Evolutionary conservation across 2,113 vertebrate genomes (phyloP).

Genomic region (Melanostigma gelatinosum): DNA sequence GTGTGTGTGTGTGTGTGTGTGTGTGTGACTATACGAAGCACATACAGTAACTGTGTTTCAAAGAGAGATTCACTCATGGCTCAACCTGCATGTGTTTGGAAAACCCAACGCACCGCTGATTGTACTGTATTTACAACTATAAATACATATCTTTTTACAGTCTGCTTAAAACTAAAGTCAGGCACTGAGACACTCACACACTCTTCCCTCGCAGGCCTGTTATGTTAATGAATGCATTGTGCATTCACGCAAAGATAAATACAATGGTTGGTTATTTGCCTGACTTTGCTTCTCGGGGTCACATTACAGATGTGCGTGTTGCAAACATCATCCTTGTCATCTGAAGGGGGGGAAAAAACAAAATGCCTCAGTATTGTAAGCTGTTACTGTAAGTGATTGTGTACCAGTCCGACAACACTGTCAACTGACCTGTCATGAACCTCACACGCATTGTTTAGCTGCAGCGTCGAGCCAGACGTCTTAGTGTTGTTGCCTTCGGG

Average conservation of each 20-base stretch:
- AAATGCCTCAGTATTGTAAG: slow-evolving; percentile 44
- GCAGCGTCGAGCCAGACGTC: slow-evolving; percentile 35
- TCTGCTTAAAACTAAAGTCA: background rate
- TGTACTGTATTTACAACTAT: slow-evolving; percentile 61
- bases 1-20: slow-evolving; percentile 1
- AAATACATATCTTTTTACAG: slow-evolving; percentile 44
- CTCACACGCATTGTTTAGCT: slow-evolving; percentile 62
- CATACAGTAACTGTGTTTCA: slow-evolving; percentile 38
- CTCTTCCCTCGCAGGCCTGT: slow-evolving; percentile 1
- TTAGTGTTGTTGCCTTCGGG: slow-evolving; percentile 53
- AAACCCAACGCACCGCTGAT: slow-evolving; percentile 38
- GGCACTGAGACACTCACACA: background rate
- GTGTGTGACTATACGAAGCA: slow-evolving; percentile 1
- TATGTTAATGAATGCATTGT: slow-evolving; percentile 17
- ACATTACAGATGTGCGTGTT: slow-evolving; percentile 39
- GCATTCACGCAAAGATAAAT: slow-evolving; percentile 40
- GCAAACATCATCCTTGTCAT: slow-evolving; percentile 57
- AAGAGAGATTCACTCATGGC: slow-evolving; percentile 33
- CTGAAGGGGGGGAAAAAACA: slow-evolving; percentile 24
- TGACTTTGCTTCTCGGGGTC: slow-evolving; percentile 38
- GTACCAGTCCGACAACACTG: slow-evolving; percentile 30
- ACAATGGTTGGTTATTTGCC: slow-evolving; percentile 31
- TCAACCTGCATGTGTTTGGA: slow-evolving; percentile 36
- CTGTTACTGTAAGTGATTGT: slow-evolving; percentile 55
- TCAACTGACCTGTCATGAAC: slow-evolving; percentile 60